phyloP scores from a whole-genome alignment of 2,113 vertebrate genomes.

The Passerina amoena region DNA sequence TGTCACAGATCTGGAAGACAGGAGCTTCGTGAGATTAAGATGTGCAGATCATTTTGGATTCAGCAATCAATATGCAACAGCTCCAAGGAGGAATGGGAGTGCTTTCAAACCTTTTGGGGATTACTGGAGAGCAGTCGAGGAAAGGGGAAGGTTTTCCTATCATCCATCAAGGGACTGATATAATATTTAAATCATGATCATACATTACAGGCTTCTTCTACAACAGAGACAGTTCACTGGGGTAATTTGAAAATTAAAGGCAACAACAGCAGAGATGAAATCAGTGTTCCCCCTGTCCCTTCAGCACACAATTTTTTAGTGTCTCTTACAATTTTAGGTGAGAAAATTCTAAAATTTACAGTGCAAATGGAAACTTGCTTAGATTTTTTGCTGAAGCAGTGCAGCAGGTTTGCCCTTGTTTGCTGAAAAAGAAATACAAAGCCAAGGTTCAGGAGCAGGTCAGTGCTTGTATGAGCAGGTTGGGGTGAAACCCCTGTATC shows the following conservation, averaged over 20 bases:
- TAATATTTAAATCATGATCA: background rate
- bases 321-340: background rate
- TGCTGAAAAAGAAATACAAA: background rate
- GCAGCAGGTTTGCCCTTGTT: background rate
- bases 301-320: background rate
- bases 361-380: background rate
- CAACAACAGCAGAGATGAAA: background rate
- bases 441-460: background rate
- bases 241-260: background rate
- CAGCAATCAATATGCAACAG: background rate
- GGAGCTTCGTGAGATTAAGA: background rate
- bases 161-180: background rate
- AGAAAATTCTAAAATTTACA: background rate
- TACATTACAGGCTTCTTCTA: background rate
- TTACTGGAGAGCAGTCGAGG: background rate
- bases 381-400: background rate
- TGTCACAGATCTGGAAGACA: background rate
- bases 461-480: background rate
- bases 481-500: background rate
- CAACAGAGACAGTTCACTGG: background rate
- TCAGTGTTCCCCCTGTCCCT: accelerated
- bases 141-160: background rate
- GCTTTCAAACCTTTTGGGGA: background rate
- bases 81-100: background rate
- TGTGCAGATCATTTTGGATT: background rate